Percentiles rank a stretch among this genome's conserved stretches.
These are phyloP conservation scores for Tholera decimalis DNA, from an alignment of 2,888 invertebrate species.

Conservation along the genomic window DNA sequence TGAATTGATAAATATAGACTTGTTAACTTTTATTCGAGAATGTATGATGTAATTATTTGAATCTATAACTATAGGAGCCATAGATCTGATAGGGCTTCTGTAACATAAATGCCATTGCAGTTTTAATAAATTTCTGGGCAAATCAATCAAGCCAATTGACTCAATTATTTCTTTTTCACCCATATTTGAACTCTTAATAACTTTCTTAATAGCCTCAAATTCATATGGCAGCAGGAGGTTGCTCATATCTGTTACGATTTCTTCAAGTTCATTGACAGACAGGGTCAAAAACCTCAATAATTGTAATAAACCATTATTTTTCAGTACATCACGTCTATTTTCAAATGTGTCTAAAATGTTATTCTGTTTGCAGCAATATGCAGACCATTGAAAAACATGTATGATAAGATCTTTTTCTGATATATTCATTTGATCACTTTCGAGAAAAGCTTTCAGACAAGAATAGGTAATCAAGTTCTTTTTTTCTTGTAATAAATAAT, in stretches of 20 bases:
- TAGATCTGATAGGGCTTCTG: constrained; percentile 82
- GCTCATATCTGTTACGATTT: constrained; percentile 76
- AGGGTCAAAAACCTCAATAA: constrained; percentile 86
- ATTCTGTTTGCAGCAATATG: constrained; percentile 86
- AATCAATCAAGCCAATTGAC: constrained; percentile 54
- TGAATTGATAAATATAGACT: constrained; percentile 86
- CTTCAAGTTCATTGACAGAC: constrained; percentile 80
- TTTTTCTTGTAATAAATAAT: constrained; percentile 88
- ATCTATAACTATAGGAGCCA: constrained; percentile 84
- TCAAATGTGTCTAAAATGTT: constrained; percentile 80
- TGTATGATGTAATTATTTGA: constrained; percentile 77
- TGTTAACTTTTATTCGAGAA: constrained; percentile 83
- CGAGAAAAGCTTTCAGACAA: constrained; percentile 88
- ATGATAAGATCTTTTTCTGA: constrained; percentile 89
- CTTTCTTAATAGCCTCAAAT: constrained; percentile 69
- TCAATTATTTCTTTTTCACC: constrained; percentile 61
- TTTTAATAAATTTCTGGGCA: constrained; percentile 78
- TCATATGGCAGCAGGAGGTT: constrained; percentile 82
- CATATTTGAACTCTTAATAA: constrained; percentile 63
- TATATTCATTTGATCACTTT: constrained; percentile 88
- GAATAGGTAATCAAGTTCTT: constrained; percentile 86
- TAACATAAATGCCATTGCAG: constrained; percentile 85
- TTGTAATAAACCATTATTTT: constrained; percentile 83
- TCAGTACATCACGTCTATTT: constrained; percentile 85
- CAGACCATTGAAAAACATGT: constrained; percentile 90